Conservation (phyloP, 2,113 vertebrate genomes). For the Piprites chloris region DNA sequence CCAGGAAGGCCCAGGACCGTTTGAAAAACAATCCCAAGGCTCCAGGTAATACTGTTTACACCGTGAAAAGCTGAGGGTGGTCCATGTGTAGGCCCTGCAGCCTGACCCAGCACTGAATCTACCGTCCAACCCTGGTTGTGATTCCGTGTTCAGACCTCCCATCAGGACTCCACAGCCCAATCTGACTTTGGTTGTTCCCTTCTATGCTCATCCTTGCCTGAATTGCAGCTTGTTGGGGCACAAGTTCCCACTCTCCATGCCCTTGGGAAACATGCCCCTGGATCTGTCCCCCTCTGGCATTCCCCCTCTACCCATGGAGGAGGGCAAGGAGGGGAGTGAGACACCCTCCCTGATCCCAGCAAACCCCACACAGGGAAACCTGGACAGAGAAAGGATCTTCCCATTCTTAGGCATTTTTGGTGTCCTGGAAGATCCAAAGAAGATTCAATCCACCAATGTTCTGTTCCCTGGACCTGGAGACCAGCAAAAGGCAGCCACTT, state of each 20-base stretch:
- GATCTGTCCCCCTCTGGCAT: neutral
- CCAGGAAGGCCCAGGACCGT: neutral
- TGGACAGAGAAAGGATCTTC: neutral
- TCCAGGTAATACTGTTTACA: neutral
- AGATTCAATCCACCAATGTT: neutral
- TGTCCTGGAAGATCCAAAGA: neutral
- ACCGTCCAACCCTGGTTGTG: rapidly evolving
- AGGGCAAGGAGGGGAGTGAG: neutral
- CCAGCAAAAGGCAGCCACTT: neutral
- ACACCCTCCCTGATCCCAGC: neutral
- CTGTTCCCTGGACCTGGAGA: neutral
- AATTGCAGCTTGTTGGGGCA: neutral
- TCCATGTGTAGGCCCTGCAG: neutral
- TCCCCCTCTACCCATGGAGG: neutral
- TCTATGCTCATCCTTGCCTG: neutral
- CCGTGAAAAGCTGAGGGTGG: rapidly evolving
- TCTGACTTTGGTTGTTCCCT: neutral
- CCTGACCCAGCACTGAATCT: no score
- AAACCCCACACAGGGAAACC: neutral
- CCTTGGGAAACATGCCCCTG: neutral
- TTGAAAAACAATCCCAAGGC: neutral
- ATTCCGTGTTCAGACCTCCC: rapidly evolving
- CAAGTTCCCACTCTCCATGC: neutral
- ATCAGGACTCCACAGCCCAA: neutral
- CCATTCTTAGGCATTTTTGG: neutral